Evolutionary conservation across 2,113 vertebrate species (phyloP), one percentile per base, ranked within the genome.

Genomic region (Shinisaurus crocodilurus): DNA sequence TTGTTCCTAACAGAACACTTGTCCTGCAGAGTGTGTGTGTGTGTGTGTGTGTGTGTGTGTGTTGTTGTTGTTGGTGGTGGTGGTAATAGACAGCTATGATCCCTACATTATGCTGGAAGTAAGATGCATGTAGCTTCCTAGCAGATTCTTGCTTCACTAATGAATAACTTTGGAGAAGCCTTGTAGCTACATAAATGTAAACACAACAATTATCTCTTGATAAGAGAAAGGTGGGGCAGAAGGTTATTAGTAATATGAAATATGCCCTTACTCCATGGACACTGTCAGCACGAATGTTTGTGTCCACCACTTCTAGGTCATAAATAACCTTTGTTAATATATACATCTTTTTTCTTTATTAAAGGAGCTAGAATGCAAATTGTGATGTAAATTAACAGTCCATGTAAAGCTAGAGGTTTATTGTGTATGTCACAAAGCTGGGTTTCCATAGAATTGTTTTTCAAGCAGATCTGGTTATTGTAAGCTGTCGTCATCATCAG

Each of bases 381-480:
- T 93, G 81, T 81, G 65, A 65, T 90, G 85, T 83, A 8, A 89
- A 93, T 90, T 92, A 94, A 87, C 65, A 69, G 92, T 93, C 91
- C 75, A 34, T 65, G 85, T 75, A 92, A 89, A 93, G 93, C 63
- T 89, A 93, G 89, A 87, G 93, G 94, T 90, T 95, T 95, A 89
- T 81, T 94, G 75, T 94, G 57, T 60, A 12, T 91, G 95, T 93
- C 76, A 27, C 48, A 81, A 90, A 69, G 34, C 89, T 84, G 93
- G 93, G 91, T 90, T 90, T 94, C 84, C 91, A 65, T 81, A 95
- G 74, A 1, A 0, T 70, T 80, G 63, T 83, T 72, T 90, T 90
- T 94, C 93, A 95, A 91, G 93, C 93, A 94, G 85, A 88, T 94
- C 89, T 94, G 88, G 70, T 92, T 91, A 92, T 80, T 88, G 84